Conservation (phyloP, 2,888 invertebrate genomes). For the Drosophila peninsularis region DNA sequence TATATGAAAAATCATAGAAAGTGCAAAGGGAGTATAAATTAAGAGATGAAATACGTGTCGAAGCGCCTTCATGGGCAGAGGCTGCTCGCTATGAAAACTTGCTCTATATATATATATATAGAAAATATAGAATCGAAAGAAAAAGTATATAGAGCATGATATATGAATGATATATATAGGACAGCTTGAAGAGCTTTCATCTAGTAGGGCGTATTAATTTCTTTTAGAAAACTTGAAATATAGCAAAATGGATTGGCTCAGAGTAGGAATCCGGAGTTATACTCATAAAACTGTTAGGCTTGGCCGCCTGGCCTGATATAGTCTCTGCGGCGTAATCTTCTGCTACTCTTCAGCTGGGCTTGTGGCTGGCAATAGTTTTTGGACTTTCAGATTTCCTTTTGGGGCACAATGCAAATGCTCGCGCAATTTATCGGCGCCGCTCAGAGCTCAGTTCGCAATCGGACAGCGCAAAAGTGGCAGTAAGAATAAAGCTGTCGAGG, state of each 20-base stretch:
- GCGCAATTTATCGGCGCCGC: constrained; percentile 67
- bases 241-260: neutral
- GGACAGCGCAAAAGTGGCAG: constrained; percentile 51
- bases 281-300: neutral
- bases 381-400: constrained; percentile 4
- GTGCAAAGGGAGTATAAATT: neutral
- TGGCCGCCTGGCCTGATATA: neutral
- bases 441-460: constrained; percentile 77
- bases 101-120: no score
- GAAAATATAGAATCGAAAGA: no score
- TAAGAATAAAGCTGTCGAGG: constrained; percentile 33
- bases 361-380: constrained; percentile 13
- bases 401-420: constrained; percentile 60
- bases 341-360: neutral
- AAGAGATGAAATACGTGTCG: neutral
- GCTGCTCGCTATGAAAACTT: neutral
- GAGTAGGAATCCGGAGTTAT: neutral
- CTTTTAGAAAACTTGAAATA: no score
- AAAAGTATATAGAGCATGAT: no score
- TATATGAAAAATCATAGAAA: neutral
- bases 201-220: no score
- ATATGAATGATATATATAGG: no score
- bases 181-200: no score
- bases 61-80: neutral
- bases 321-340: neutral